A percentile compares a stretch with the other conserved stretches of the same genome.
These are phyloP conservation scores for Heloderma charlesbogerti DNA, from an alignment of 2,113 vertebrate species.

Conservation along the genomic window DNA sequence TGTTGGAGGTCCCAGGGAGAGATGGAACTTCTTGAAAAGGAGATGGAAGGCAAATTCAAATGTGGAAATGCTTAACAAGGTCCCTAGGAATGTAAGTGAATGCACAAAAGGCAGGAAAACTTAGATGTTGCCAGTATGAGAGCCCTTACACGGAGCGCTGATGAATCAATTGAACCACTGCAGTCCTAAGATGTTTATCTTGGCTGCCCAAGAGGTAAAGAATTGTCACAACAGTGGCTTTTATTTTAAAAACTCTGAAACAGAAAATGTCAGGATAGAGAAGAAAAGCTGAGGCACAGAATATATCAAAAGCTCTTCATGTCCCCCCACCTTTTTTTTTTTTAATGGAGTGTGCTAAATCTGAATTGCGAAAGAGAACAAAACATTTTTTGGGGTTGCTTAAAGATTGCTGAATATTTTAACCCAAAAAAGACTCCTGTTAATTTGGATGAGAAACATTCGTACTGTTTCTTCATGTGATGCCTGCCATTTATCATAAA, in stretches of 20 bases:
- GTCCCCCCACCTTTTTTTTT: not conserved
- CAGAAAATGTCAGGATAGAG: not conserved
- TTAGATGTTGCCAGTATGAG: not conserved
- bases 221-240: not conserved
- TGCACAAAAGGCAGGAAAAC: not conserved
- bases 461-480: not conserved
- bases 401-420: not conserved
- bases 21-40: not conserved
- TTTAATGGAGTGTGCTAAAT: not conserved
- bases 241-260: not conserved
- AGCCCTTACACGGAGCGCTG: not conserved
- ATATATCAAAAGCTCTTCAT: not conserved
- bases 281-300: not conserved
- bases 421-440: not conserved
- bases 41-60: not conserved
- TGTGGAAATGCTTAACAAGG: not conserved
- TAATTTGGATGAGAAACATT: not conserved
- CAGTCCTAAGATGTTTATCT: not conserved
- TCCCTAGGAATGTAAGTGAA: rapidly evolving
- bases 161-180: not conserved
- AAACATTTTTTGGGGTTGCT: not conserved
- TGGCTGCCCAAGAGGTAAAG: not conserved
- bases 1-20: not conserved
- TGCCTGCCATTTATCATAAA: not conserved
- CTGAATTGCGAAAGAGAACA: constrained; percentile 8